Percentiles rank a stretch among this genome's conserved stretches.
phyloP scores from a whole-genome alignment of 2,113 vertebrate genomes.

The Larimichthys polyactis region DNA sequence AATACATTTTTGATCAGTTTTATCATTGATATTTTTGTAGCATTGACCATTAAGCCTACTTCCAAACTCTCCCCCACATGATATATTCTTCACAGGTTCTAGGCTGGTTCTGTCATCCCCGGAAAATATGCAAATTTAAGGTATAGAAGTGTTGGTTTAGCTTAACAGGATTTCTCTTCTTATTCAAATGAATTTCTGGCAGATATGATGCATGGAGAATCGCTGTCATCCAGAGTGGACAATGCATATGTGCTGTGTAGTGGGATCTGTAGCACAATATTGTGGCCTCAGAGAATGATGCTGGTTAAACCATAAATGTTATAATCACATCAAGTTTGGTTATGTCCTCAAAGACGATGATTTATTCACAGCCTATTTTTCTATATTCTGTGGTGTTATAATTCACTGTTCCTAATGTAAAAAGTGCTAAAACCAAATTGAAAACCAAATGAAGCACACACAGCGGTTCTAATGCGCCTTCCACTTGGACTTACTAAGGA shows the following conservation, averaged over 20 bases:
- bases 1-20: neutral
- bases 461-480: neutral
- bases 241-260: neutral
- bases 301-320: neutral
- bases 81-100: neutral
- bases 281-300: neutral
- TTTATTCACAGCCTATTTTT: neutral
- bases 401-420: neutral
- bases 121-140: neutral
- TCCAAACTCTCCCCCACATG: neutral
- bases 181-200: neutral
- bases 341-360: no score
- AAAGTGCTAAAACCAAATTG: neutral
- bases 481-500: constrained; percentile 41
- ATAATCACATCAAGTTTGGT: no score
- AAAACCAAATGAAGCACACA: neutral
- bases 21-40: neutral
- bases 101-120: neutral
- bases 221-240: neutral
- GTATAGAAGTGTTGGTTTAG: neutral
- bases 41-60: neutral
- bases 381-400: neutral
- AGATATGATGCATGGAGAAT: neutral
- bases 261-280: neutral
- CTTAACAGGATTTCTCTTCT: neutral